Evolutionary conservation across 2,888 invertebrate species (phyloP).

Genomic region (Ditula angustiorana): DNA sequence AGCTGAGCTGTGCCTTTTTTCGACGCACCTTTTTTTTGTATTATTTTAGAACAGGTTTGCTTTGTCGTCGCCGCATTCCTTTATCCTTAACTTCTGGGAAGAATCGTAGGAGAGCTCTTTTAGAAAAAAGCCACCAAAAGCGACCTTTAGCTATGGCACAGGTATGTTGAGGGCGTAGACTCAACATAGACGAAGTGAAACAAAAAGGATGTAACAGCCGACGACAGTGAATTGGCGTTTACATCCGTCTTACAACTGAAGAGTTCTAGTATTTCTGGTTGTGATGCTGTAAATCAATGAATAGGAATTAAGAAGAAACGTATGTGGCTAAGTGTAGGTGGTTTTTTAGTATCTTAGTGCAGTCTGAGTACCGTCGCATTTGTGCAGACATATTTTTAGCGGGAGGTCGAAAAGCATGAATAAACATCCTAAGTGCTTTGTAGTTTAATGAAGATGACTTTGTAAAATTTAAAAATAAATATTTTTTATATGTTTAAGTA

Average conservation of each 20-base stretch:
- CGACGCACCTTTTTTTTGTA: constrained; percentile 46
- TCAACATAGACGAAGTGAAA: constrained; percentile 4
- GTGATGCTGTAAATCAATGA: constrained; percentile 34
- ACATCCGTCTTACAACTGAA: neutral
- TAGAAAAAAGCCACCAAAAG: constrained; percentile 23
- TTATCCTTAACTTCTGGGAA: constrained; percentile 42
- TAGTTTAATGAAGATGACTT: too few species aligned
- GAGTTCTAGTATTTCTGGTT: constrained; percentile 20
- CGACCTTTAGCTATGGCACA: constrained; percentile 37
- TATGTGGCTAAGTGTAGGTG: constrained; percentile 26
- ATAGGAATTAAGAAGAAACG: constrained; percentile 27
- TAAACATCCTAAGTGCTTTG: too few species aligned
- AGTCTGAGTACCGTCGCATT: neutral
- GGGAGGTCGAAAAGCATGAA: too few species aligned
- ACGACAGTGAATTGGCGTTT: neutral
- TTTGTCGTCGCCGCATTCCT: constrained; percentile 42
- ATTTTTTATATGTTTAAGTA: too few species aligned
- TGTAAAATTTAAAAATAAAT: too few species aligned
- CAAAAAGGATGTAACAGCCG: constrained; percentile 22
- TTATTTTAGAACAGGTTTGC: constrained; percentile 44
- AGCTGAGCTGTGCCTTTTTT: constrained; percentile 50
- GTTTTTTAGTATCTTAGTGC: constrained; percentile 20
- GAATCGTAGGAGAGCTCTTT: constrained; percentile 37
- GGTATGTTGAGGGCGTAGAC: constrained; percentile 35
- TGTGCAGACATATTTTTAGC: neutral